These are phyloP conservation scores for Hyppa rectilinea DNA, from an alignment of 2,888 invertebrate genomes.

Conservation along the genomic window DNA sequence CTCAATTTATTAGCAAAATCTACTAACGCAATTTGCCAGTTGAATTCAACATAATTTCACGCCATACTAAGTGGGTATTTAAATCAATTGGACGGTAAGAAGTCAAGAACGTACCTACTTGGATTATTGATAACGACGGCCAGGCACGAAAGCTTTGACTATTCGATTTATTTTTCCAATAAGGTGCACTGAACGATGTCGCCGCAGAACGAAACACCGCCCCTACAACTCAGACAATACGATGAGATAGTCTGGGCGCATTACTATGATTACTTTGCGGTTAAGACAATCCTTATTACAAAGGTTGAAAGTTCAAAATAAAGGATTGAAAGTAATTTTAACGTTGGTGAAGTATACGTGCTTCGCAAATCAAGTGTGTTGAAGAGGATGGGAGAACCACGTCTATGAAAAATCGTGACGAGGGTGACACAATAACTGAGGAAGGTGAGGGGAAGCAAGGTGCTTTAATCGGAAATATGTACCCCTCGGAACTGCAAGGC, in stretches of 20 bases:
- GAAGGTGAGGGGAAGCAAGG: slow-evolving; percentile 79
- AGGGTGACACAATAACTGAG: slow-evolving; percentile 86
- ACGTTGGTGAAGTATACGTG: slow-evolving; percentile 80
- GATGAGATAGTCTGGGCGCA: slow-evolving; percentile 78
- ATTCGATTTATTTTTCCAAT: slow-evolving; percentile 83
- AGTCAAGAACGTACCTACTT: slow-evolving; percentile 74
- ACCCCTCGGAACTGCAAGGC: slow-evolving; percentile 68
- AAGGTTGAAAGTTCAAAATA: slow-evolving; percentile 76
- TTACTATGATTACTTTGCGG: slow-evolving; percentile 69
- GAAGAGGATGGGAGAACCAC: slow-evolving; percentile 85
- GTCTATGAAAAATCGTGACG: slow-evolving; percentile 89
- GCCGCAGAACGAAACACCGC: slow-evolving; percentile 85
- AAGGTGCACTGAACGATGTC: slow-evolving; percentile 81
- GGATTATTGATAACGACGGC: slow-evolving; percentile 78
- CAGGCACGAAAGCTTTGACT: slow-evolving; percentile 79
- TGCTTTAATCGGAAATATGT: slow-evolving; percentile 87
- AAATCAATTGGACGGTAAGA: slow-evolving; percentile 76
- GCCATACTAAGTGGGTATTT: slow-evolving; percentile 59
- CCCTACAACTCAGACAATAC: slow-evolving; percentile 74
- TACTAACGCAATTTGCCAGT: slow-evolving; percentile 39
- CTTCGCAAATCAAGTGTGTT: slow-evolving; percentile 89
- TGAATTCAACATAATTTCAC: slow-evolving; percentile 49
- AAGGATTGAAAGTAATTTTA: slow-evolving; percentile 62
- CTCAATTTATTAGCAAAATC: slow-evolving; percentile 34
- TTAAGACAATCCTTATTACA: slow-evolving; percentile 67